Percentiles rank a stretch among this genome's conserved stretches.
These are phyloP conservation scores for Cephonodes hylas DNA, from an alignment of 2,888 invertebrate genomes.

Conservation along the genomic window DNA sequence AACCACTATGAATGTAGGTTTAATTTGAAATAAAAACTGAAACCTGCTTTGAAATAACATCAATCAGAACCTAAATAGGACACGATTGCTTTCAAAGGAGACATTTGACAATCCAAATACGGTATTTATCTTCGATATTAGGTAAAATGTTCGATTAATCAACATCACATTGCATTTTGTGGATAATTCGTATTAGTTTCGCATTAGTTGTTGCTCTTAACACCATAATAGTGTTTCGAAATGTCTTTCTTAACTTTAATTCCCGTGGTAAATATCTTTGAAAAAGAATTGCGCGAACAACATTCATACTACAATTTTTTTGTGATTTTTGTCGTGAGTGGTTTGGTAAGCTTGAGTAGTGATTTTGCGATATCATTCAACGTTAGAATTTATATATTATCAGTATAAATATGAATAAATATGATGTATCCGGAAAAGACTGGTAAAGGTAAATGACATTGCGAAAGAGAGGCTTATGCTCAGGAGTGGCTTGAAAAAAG, in stretches of 20 bases:
- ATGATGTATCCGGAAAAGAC: too few species aligned
- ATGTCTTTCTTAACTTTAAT: slow-evolving; percentile 1
- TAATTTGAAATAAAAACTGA: neutral
- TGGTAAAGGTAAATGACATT: too few species aligned
- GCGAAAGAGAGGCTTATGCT: too few species aligned
- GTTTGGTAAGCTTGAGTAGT: neutral
- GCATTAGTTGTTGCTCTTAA: neutral
- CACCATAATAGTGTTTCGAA: slow-evolving; percentile 2
- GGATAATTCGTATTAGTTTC: slow-evolving; percentile 16
- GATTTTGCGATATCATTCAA: too few species aligned
- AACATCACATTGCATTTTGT: neutral
- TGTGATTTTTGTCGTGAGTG: too few species aligned
- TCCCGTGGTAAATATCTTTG: neutral
- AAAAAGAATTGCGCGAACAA: neutral
- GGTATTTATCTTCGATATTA: neutral
- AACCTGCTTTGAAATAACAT: neutral
- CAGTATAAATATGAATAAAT: too few species aligned
- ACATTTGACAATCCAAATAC: neutral
- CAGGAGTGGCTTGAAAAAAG: too few species aligned
- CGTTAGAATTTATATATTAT: too few species aligned
- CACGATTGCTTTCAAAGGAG: neutral
- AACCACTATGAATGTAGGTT: neutral
- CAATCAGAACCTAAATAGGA: neutral
- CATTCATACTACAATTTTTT: neutral
- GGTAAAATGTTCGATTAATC: neutral